phyloP scores from a whole-genome alignment of 2,797 vertebrate genomes.

The Valencia hispanica region DNA sequence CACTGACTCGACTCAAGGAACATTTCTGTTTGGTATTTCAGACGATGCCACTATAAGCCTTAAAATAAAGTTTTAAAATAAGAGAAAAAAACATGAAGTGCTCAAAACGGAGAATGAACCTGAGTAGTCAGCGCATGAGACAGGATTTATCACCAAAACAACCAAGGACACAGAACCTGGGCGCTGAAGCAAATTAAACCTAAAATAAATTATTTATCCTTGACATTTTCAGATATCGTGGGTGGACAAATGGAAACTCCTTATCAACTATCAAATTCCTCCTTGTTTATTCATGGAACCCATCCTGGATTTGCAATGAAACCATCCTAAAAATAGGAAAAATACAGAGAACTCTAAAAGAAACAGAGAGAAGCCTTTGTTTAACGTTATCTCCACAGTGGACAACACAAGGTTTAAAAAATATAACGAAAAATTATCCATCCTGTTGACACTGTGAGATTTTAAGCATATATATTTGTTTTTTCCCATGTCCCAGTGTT shows the following conservation, averaged over 20 bases:
- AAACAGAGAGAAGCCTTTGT: no score
- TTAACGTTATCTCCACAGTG: background rate
- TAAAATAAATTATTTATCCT: slow-evolving; percentile 67
- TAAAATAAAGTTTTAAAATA: background rate
- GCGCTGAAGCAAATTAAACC: slow-evolving; percentile 49
- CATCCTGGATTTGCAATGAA: background rate
- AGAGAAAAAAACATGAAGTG: background rate
- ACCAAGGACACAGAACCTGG: slow-evolving; percentile 70
- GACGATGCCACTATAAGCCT: background rate
- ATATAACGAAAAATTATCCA: background rate
- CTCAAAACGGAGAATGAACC: background rate
- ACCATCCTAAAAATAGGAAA: background rate
- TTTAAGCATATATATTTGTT: no score
- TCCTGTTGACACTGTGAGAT: no score
- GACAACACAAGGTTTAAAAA: background rate
- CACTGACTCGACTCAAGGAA: background rate
- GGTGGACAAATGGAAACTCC: slow-evolving; percentile 48
- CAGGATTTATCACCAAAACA: slow-evolving; percentile 72
- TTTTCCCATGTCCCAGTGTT: no score
- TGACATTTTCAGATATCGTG: slow-evolving; percentile 64
- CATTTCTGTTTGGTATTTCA: background rate
- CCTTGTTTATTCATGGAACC: slow-evolving; percentile 41
- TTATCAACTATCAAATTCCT: slow-evolving; percentile 34
- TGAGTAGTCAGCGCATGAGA: slow-evolving; percentile 22
- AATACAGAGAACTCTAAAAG: background rate